phyloP scores from a whole-genome alignment of 2,888 invertebrate species.

The Bombyx huttoni region DNA sequence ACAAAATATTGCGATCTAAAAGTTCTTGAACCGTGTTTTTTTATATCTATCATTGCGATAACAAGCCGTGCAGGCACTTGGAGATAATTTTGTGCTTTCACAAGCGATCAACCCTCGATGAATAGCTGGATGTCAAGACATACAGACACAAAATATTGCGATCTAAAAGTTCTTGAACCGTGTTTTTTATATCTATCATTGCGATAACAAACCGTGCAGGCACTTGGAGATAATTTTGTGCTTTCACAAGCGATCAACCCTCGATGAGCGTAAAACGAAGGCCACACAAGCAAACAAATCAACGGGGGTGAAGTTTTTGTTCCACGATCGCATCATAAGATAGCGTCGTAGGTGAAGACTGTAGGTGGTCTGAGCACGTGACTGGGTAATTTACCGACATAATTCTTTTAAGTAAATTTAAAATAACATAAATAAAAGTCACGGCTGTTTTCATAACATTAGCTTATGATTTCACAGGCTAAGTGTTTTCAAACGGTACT shows the following conservation, averaged over 20 bases:
- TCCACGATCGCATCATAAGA: conserved; percentile 41
- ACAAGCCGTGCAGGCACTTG: not conserved
- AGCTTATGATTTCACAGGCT: no score
- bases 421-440: no score
- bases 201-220: not conserved
- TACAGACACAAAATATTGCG: no score
- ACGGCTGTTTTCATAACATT: no score
- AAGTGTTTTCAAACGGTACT: no score
- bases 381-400: conserved; percentile 11
- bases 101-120: conserved; percentile 28
- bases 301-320: conserved; percentile 53
- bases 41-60: not conserved
- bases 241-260: conserved; percentile 24
- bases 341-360: conserved; percentile 15
- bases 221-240: conserved; percentile 2
- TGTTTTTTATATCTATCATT: not conserved
- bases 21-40: no score
- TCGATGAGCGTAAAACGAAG: conserved; percentile 48
- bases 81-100: conserved; percentile 7
- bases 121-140: no score
- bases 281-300: conserved; percentile 59
- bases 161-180: no score
- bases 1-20: no score
- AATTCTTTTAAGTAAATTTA: conserved; percentile 8
- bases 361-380: conserved; percentile 49